Evolutionary conservation across 2,797 vertebrate species (phyloP).

Genomic region (Onychomys torridus): DNA sequence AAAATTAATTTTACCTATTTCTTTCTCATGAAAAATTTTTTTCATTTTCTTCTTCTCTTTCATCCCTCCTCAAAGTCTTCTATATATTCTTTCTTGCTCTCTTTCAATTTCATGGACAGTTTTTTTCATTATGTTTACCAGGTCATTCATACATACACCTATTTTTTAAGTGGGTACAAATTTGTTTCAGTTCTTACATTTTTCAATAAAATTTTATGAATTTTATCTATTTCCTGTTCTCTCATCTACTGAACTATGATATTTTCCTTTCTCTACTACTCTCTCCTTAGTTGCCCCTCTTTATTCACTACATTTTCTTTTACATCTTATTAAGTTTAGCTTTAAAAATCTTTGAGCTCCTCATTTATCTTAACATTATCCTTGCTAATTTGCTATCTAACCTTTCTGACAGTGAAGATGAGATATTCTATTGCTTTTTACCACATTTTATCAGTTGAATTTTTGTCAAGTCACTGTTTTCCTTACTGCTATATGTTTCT

Average conservation of each 20-base stretch:
- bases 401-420: neutral
- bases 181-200: neutral
- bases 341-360: neutral
- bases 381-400: neutral
- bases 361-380: neutral
- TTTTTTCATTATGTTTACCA: neutral
- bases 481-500: neutral
- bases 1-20: neutral
- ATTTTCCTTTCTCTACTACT: neutral
- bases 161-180: neutral
- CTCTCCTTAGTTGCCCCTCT: neutral
- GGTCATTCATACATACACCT: too few relatives aligned
- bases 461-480: neutral
- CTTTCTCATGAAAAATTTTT: too few relatives aligned
- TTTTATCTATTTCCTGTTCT: neutral
- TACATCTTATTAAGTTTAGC: neutral
- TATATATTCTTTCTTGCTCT: neutral
- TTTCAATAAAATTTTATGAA: neutral
- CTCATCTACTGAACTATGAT: neutral
- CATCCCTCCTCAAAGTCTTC: neutral
- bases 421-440: neutral
- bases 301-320: neutral
- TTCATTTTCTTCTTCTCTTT: too few relatives aligned
- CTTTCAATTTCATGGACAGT: neutral
- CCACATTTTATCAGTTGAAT: neutral